Evolutionary conservation across 1,140 invertebrate species (phyloP).

Genomic region (Philopotamus ludificatus): DNA sequence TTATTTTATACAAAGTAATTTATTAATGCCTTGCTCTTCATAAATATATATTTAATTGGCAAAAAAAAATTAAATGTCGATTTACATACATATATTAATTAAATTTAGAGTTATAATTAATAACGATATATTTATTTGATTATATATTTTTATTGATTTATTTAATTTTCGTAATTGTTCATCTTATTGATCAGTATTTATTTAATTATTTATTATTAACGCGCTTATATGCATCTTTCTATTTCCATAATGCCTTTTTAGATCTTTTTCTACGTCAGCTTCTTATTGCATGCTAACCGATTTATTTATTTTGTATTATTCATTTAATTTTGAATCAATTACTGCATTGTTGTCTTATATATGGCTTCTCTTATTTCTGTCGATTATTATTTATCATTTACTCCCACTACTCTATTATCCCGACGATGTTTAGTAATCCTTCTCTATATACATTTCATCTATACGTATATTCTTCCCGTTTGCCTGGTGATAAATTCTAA

Average conservation of each 20-base stretch:
- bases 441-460: too few species aligned
- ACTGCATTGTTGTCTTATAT: slow-evolving; percentile 20
- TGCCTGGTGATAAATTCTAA: too few species aligned
- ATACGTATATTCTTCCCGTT: too few species aligned
- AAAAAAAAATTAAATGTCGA: too few species aligned
- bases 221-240: slow-evolving; percentile 13
- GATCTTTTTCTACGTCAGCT: slow-evolving; percentile 15
- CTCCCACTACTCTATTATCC: too few species aligned
- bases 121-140: slow-evolving; percentile 4
- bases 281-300: slow-evolving; percentile 22
- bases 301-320: slow-evolving; percentile 21
- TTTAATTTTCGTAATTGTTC: not conserved
- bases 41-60: too few species aligned
- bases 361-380: not conserved
- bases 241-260: slow-evolving; percentile 9
- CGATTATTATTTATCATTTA: not conserved
- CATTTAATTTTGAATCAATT: slow-evolving; percentile 12
- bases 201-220: not conserved
- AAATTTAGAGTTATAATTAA: too few species aligned
- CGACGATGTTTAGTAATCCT: too few species aligned
- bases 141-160: slow-evolving; percentile 9
- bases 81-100: too few species aligned
- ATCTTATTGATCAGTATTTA: not conserved
- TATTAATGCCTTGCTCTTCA: not conserved
- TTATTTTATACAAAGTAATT: not conserved